Evolutionary conservation across 2,888 invertebrate genomes (phyloP), one percentile per base, ranked within the genome.

Genomic region (Drosophila pullipes): DNA sequence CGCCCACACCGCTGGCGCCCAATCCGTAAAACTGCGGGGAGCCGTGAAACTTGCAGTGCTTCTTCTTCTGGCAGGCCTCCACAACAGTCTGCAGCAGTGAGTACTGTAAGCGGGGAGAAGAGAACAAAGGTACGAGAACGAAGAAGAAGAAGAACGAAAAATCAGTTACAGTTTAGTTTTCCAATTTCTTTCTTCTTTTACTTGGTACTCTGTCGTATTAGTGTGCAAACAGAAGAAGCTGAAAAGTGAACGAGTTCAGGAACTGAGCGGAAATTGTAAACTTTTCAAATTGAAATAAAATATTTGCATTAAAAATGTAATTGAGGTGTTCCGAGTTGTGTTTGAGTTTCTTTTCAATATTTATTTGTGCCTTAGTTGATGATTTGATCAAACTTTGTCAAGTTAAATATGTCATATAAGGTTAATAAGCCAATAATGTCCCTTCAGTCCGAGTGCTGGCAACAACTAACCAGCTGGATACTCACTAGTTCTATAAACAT

Each of bases 21-120:
- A 96, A 96, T 31, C 97, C 97, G 92, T 98, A 98, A 44, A 97
- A 97, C 90, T 96, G 96, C 5, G 98, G 97, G 81, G 96, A 96
- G 61, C 98, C 97, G 93, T 96, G 96, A 93, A 99, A 97, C 93
- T 97, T 97, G 94, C 99, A 99, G 92, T 97, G 96, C 69, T 97
- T 95, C 94, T 97, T 97, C 95, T 98, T 98, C 94, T 98, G 97
- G 94, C 99, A 99, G 53, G 97, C 96, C 92, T 98, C 97, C 83
- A 98, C 97, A 86, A 99, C 97, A 63, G 97, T 97, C 97, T 99
- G 98, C 93, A 98, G 96, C 95, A 97, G 95, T 85, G 97, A 97
- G 94, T 97, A 97, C 97, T 97, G 83, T 69, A 73, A 69, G 60
- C 47, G 69, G 58, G 39, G 58, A 52, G 50, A 61, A 28, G 62